Evolutionary conservation across 1,140 invertebrate genomes (phyloP).

Genomic region (Cheumatopsyche charites): DNA sequence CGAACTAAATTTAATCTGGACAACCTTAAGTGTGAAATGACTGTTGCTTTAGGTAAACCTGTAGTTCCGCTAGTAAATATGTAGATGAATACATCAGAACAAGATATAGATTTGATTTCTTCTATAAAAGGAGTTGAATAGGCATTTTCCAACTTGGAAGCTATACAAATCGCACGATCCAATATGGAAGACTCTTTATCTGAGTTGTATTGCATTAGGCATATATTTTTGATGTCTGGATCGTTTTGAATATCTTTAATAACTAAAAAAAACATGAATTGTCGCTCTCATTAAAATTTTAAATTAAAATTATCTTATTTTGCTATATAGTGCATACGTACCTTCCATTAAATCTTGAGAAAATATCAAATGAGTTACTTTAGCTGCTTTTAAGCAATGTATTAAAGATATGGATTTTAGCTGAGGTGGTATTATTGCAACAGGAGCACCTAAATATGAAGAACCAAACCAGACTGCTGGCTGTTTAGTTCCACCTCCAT

Average conservation of each 20-base stretch:
- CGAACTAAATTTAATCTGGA: not conserved
- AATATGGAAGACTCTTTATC: constrained; percentile 53
- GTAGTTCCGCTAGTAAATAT: constrained; percentile 96
- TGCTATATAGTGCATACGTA: too few relatives aligned
- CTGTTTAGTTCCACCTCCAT: constrained; percentile 71
- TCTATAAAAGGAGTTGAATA: constrained; percentile 7
- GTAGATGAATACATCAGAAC: constrained; percentile 73
- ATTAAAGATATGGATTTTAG: constrained; percentile 74
- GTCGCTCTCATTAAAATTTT: not conserved
- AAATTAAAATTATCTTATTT: not conserved
- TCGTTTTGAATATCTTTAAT: constrained; percentile 61
- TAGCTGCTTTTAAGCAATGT: constrained; percentile 80
- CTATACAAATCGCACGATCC: constrained; percentile 60
- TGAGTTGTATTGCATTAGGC: constrained; percentile 65
- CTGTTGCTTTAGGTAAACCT: constrained; percentile 91
- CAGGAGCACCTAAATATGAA: constrained; percentile 81
- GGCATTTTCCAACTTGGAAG: constrained; percentile 54
- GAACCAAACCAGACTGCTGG: constrained; percentile 86
- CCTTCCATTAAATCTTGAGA: constrained; percentile 69
- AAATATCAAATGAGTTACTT: constrained; percentile 78
- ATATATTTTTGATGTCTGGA: constrained; percentile 58
- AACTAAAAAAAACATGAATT: constrained; percentile 50
- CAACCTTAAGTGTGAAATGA: constrained; percentile 83
- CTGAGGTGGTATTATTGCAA: constrained; percentile 90
- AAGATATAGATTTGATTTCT: constrained; percentile 51